phyloP scores from a whole-genome alignment of 2,888 invertebrate species.

The Azorinus chamasolen region DNA sequence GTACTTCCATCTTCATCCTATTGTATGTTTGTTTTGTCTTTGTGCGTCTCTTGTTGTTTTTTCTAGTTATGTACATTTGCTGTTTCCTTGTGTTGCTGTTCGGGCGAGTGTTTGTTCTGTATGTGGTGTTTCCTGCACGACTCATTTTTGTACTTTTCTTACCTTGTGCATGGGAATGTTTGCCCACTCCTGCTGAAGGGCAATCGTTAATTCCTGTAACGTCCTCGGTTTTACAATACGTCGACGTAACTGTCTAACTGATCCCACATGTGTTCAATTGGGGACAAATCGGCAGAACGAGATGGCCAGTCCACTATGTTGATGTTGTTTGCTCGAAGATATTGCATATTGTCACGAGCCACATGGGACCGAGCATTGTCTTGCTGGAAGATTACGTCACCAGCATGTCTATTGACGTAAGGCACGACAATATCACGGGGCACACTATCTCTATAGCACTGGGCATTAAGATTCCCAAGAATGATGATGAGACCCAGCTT shows the following conservation, averaged over 20 bases:
- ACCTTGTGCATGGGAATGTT: background rate
- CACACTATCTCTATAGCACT: background rate
- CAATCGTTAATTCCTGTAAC: background rate
- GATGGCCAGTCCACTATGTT: constrained; percentile 1
- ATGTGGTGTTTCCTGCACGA: too few species aligned
- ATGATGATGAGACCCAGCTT: background rate
- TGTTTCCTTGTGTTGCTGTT: too few species aligned
- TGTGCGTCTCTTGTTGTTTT: too few species aligned
- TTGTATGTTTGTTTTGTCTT: too few species aligned
- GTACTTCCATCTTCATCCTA: too few species aligned
- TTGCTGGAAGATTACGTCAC: constrained; percentile 1
- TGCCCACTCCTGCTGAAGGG: background rate
- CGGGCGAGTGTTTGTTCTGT: too few species aligned
- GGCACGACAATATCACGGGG: background rate
- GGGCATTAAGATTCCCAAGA: background rate
- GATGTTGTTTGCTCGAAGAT: background rate
- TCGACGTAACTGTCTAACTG: background rate
- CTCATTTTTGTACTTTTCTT: too few species aligned
- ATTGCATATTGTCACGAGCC: background rate
- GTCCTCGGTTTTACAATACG: background rate
- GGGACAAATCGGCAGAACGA: background rate
- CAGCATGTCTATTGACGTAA: constrained; percentile 2
- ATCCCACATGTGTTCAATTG: constrained; percentile 9
- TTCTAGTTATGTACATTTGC: too few species aligned
- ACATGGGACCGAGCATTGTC: constrained; percentile 3